A percentile compares a stretch with the other conserved stretches of the same genome.
These are phyloP conservation scores for Escarpia spicata DNA, from an alignment of 2,888 invertebrate species.

Conservation along the genomic window DNA sequence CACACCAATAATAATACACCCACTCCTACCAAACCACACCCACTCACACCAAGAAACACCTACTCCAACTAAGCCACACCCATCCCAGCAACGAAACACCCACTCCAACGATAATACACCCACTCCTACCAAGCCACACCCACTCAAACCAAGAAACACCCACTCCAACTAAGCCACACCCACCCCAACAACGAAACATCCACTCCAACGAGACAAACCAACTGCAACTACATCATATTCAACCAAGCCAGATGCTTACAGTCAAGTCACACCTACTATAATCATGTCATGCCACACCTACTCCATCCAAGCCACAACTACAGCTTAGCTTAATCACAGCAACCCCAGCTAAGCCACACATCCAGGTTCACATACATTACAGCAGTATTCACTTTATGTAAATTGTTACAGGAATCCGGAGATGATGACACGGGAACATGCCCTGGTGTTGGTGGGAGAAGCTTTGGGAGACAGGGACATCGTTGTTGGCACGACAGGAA, in stretches of 20 bases:
- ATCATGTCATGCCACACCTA: not conserved
- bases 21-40: not conserved
- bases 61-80: not conserved
- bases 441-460: conserved; percentile 59
- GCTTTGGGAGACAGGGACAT: conserved; percentile 61
- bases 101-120: not conserved
- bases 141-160: not conserved
- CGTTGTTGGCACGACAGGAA: conserved; percentile 66
- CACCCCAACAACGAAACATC: not conserved
- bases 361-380: not conserved
- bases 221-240: not conserved
- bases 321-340: not conserved
- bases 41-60: not conserved
- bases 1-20: no score
- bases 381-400: not conserved
- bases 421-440: conserved; percentile 61
- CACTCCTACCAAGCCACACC: not conserved
- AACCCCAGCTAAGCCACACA: not conserved
- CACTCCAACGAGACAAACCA: not conserved
- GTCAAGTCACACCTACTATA: no score
- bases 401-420: not conserved
- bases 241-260: no score
- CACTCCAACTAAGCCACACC: not conserved
- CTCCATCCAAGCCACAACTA: not conserved
- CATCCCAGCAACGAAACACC: not conserved